A percentile compares a stretch with the other conserved stretches of the same genome.
These are phyloP conservation scores for Papilio xuthus DNA, from an alignment of 1,140 invertebrate genomes.

Conservation along the genomic window DNA sequence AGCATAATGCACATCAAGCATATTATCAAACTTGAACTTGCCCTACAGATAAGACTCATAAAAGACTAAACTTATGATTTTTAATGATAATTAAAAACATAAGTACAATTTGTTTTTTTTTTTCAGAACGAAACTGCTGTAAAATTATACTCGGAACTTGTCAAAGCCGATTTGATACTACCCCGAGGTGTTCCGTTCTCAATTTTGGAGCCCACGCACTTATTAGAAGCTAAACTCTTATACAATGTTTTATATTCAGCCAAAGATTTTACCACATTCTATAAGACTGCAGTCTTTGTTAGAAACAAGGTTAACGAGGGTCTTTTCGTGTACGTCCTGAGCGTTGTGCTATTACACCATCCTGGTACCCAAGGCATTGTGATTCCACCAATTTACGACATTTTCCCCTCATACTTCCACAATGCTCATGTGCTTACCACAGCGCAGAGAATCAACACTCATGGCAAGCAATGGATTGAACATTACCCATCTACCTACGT, in stretches of 20 bases:
- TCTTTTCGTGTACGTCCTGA: constrained; percentile 83
- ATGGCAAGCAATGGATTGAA: constrained; percentile 59
- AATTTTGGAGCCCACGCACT: constrained; percentile 80
- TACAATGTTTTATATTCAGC: constrained; percentile 86
- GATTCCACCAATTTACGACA: constrained; percentile 85
- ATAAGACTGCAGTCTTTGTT: constrained; percentile 83
- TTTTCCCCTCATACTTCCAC: constrained; percentile 84
- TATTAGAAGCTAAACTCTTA: constrained; percentile 82
- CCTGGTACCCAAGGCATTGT: constrained; percentile 82
- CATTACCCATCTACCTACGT: constrained; percentile 61
- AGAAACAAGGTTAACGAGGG: constrained; percentile 83
- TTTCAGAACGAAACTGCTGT: constrained; percentile 82
- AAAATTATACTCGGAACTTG: constrained; percentile 81
- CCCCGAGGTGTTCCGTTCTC: constrained; percentile 83
- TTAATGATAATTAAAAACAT: constrained; percentile 13
- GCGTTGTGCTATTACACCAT: constrained; percentile 82
- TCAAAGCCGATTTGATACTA: constrained; percentile 79
- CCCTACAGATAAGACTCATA: neutral
- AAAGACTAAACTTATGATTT: neutral
- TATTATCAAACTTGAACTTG: neutral
- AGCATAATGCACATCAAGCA: constrained; percentile 26
- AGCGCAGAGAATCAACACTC: constrained; percentile 81
- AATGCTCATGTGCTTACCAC: constrained; percentile 82
- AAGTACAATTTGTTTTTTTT: constrained; percentile 37
- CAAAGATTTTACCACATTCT: constrained; percentile 83